Evolutionary conservation across 2,797 vertebrate species (phyloP).

Genomic region (Sebastes cheni): DNA sequence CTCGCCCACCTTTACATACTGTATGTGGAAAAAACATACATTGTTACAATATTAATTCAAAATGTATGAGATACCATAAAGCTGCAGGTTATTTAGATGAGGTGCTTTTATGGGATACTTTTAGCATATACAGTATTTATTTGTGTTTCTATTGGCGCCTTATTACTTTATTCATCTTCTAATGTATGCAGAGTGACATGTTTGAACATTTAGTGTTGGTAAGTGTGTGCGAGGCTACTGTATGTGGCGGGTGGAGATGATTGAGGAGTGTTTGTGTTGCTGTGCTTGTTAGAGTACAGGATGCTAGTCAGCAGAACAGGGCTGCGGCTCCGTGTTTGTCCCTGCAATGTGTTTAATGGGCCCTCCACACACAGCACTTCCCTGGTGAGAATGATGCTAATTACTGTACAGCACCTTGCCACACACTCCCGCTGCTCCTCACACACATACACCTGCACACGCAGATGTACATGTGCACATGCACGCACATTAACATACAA

Average conservation of each 20-base stretch:
- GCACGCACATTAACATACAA: background rate
- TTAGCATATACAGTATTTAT: background rate
- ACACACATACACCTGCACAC: background rate
- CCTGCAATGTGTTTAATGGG: constrained; percentile 74
- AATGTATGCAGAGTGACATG: constrained; percentile 11
- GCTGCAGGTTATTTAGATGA: background rate
- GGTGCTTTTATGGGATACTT: background rate
- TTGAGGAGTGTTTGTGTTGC: constrained; percentile 47
- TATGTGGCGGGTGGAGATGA: constrained; percentile 54
- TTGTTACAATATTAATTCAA: constrained; percentile 1
- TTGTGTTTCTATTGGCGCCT: background rate
- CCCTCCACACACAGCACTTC: constrained; percentile 57
- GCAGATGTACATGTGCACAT: background rate
- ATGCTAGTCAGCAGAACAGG: constrained; percentile 71
- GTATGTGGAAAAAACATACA: background rate
- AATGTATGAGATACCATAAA: background rate
- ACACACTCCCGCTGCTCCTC: constrained; percentile 30
- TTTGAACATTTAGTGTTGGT: constrained; percentile 25
- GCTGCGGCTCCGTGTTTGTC: constrained; percentile 56
- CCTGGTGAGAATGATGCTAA: constrained; percentile 74
- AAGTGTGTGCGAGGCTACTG: constrained; percentile 9
- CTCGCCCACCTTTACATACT: constrained; percentile 1
- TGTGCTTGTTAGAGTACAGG: constrained; percentile 2
- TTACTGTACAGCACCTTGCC: constrained; percentile 66
- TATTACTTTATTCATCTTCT: background rate